These are phyloP conservation scores for Acanthurus lineatus DNA, from an alignment of 2,797 vertebrate genomes.

Conservation along the genomic window DNA sequence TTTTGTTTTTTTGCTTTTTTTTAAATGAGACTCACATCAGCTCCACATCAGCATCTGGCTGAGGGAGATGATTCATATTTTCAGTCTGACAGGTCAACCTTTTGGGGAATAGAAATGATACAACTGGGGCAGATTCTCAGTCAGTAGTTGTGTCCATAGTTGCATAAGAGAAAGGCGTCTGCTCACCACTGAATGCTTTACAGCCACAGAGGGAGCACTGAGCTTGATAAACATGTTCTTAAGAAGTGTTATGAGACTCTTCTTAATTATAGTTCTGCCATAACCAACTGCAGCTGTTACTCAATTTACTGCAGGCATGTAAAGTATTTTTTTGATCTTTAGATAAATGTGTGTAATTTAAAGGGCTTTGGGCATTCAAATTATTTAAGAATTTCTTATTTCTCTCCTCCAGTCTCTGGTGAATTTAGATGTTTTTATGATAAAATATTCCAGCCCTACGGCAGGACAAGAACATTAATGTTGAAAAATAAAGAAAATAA, in stretches of 20 bases:
- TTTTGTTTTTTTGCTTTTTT: too few relatives aligned
- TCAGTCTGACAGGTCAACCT: conserved; percentile 10
- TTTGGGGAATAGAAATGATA: conserved; percentile 16
- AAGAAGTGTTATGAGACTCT: background rate
- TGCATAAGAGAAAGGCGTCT: conserved; percentile 24
- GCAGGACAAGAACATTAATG: background rate
- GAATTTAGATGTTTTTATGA: background rate
- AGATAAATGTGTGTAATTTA: background rate
- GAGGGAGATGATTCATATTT: conserved; percentile 4
- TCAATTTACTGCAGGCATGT: conserved; percentile 24
- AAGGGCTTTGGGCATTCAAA: background rate
- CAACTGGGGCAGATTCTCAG: conserved; percentile 12
- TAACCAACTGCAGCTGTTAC: background rate
- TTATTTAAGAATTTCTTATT: background rate
- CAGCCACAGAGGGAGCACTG: background rate
- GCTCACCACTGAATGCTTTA: conserved; percentile 13
- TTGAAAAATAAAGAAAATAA: too few relatives aligned
- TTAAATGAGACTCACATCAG: too few relatives aligned
- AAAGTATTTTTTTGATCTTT: conserved; percentile 22
- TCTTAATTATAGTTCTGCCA: conserved; percentile 22
- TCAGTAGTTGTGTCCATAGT: background rate
- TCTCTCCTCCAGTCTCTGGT: background rate
- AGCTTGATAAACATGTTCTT: conserved; percentile 29
- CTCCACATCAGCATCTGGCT: background rate
- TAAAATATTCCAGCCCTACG: background rate